Base-by-base conservation (phyloP, 2,113 vertebrate genomes). In the Hypocryptadius cinnamomeus region DNA sequence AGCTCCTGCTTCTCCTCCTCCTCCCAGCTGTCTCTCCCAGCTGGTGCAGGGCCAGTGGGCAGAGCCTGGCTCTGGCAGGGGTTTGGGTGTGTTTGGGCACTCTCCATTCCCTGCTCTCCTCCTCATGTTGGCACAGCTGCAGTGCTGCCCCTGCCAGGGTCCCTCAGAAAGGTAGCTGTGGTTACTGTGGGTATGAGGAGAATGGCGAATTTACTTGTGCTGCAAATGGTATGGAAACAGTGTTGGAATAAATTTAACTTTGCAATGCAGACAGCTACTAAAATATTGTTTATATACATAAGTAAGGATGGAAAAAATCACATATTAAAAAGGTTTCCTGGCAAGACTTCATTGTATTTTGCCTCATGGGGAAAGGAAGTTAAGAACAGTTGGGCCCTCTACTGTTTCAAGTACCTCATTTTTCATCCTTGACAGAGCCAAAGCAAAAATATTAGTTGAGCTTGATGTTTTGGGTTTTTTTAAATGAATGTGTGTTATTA, bases 251-350 rank as follows among this genome's bases (percentile, higher is more conserved):
- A 81, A 89, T 85, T 66, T 77, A 84, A 66, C 61, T 77, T 79
- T 37, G 45, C 2, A 2, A 16, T 12, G 31, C 35, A 77, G 54
- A 56, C 45, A 80, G 48, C 60, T 74, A 64, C 30, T 63, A 30
- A 84, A 81, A 71, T 71, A 50, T 35, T 23, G 40, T 68, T 89
- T 86, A 54, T 54, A 39, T 84, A 51, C 18, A 35, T 42, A 78
- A 79, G 39, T 57, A 61, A 70, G 11, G 30, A n/a, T 80, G 78
- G 72, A 70, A 90, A 81, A 93, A 94, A 74, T 91, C 42, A 71
- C 60, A 20, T 86, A 50, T 24, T 84, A 35, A 42, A 79, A 80
- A 66, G 30, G 14, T 73, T 92, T 92, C 59, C 64, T 89, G 50
- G 33, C 3, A 28, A 78, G n/a, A 77, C 51, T 86, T 69, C 28